Conservation (phyloP, 2,113 vertebrate genomes). For the Sebastes schlegelii region DNA sequence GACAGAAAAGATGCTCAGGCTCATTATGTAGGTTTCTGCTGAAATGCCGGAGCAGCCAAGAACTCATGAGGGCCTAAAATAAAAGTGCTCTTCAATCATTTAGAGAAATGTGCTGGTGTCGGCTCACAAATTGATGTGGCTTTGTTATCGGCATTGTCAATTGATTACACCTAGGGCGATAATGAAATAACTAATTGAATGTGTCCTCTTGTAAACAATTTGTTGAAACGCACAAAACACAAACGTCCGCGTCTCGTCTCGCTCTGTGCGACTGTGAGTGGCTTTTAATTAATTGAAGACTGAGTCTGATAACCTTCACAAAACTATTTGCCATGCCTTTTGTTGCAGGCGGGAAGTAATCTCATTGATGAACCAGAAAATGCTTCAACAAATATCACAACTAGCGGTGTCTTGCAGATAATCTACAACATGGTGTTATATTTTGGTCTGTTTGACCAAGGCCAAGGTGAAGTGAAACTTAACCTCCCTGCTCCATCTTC, state of each 20-base stretch:
- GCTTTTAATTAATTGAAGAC: conserved; percentile 75
- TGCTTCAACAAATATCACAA: conserved; percentile 11
- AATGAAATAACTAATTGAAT: conserved; percentile 85
- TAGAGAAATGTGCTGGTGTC: conserved; percentile 73
- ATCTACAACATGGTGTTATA: not conserved
- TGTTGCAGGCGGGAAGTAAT: conserved; percentile 9
- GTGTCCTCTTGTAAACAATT: conserved; percentile 82
- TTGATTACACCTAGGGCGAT: conserved; percentile 80
- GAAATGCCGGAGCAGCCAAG: conserved; percentile 29
- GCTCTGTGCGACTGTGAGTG: conserved; percentile 36
- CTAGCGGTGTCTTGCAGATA: not conserved
- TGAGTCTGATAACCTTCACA: conserved; percentile 77
- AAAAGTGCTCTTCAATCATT: conserved; percentile 75
- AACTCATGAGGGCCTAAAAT: conserved; percentile 11
- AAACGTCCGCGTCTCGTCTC: conserved; percentile 40
- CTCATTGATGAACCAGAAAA: conserved; percentile 44
- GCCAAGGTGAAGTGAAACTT: conserved; percentile 28
- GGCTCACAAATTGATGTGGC: conserved; percentile 77
- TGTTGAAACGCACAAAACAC: conserved; percentile 77
- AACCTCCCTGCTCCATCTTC: not conserved
- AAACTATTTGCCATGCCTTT: conserved; percentile 52
- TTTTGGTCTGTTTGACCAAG: not conserved
- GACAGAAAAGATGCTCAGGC: not conserved
- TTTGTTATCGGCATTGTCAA: conserved; percentile 82
- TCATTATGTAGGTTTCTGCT: conserved; percentile 10